A percentile compares a stretch with the other conserved stretches of the same genome.
These are phyloP conservation scores for Brachionus angularis DNA, from an alignment of 1,140 invertebrate genomes.

Conservation along the genomic window DNA sequence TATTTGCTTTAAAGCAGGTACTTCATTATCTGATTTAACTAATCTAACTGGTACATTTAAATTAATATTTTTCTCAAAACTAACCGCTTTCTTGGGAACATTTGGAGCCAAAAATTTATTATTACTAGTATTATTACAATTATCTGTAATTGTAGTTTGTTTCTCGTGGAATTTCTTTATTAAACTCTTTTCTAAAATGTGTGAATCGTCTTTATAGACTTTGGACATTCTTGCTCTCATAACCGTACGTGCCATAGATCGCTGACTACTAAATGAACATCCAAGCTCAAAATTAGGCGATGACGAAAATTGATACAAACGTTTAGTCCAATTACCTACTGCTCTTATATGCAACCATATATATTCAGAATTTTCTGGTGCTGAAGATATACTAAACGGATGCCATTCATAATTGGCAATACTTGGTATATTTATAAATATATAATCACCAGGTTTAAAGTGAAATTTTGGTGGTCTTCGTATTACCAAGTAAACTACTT, in stretches of 20 bases:
- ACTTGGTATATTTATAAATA: slow-evolving; percentile 84
- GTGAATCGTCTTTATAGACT: background rate
- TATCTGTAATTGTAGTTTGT: background rate
- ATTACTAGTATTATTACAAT: too few relatives aligned
- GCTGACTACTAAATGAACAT: background rate
- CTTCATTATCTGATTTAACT: slow-evolving; percentile 20
- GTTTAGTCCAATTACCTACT: slow-evolving; percentile 89
- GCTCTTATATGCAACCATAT: slow-evolving; percentile 88
- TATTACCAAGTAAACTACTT: slow-evolving; percentile 68
- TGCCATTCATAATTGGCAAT: slow-evolving; percentile 93
- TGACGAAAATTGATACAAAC: slow-evolving; percentile 77
- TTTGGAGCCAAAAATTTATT: too few relatives aligned
- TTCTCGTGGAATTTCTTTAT: too few relatives aligned
- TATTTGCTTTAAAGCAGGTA: background rate
- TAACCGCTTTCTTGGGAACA: background rate
- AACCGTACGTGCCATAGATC: background rate
- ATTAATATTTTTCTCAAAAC: slow-evolving; percentile 14
- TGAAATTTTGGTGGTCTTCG: slow-evolving; percentile 76
- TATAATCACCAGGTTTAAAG: slow-evolving; percentile 86
- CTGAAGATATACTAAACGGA: slow-evolving; percentile 91
- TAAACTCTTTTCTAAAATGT: background rate
- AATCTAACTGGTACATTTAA: too few relatives aligned
- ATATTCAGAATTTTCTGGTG: slow-evolving; percentile 84
- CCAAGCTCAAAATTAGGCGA: slow-evolving; percentile 10
- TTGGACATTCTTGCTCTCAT: slow-evolving; percentile 32